Evolutionary conservation across 2,113 vertebrate species (phyloP).

Genomic region (Bubo bubo): DNA sequence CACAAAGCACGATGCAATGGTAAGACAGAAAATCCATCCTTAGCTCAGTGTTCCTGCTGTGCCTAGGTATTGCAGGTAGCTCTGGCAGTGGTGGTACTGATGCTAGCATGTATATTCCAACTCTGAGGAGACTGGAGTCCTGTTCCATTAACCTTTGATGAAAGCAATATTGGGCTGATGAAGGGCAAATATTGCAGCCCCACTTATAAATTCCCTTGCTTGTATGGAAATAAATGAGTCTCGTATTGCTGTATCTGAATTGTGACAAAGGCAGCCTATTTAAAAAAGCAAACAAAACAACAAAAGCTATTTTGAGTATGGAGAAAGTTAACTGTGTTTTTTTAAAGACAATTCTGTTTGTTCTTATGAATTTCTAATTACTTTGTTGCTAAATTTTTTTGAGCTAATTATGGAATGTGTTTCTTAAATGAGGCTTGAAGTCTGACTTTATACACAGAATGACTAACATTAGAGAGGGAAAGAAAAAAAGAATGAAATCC

Average conservation of each 20-base stretch:
- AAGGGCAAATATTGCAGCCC: neutral
- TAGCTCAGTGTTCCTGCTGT: neutral
- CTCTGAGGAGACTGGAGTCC: neutral
- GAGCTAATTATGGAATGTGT: neutral
- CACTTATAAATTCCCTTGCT: neutral
- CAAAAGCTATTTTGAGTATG: neutral
- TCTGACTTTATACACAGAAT: neutral
- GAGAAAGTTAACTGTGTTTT: neutral
- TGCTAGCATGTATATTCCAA: neutral
- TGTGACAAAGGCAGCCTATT: neutral
- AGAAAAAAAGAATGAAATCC: neutral
- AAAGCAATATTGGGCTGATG: neutral
- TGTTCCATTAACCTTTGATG: neutral
- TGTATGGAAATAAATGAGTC: neutral
- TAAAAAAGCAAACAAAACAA: neutral
- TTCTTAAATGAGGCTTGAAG: constrained; percentile 35
- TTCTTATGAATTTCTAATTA: neutral
- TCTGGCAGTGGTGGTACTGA: neutral
- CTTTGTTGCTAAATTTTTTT: neutral
- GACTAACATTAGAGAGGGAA: neutral
- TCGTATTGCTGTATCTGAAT: neutral
- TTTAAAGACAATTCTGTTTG: neutral
- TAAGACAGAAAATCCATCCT: neutral
- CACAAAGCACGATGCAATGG: neutral
- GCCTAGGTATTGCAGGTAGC: neutral